These are phyloP conservation scores for Bathynomus jamesi DNA, from an alignment of 1,140 invertebrate genomes.

Conservation along the genomic window DNA sequence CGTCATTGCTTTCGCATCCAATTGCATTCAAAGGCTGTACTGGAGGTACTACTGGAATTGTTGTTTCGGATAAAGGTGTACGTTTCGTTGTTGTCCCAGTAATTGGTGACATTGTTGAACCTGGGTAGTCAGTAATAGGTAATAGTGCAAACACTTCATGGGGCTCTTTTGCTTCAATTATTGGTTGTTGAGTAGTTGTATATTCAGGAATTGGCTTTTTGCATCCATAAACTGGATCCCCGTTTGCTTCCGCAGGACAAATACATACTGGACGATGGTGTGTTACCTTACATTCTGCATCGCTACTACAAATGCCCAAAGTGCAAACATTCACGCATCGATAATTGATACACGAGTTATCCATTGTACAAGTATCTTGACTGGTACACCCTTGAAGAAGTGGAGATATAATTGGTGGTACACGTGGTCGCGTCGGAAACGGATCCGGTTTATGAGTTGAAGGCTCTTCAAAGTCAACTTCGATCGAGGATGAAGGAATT, in stretches of 20 bases:
- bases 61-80: neutral
- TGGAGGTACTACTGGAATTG: conserved; percentile 8
- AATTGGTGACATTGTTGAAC: neutral
- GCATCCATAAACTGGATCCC: conserved; percentile 37
- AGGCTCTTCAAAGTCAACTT: neutral
- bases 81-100: neutral
- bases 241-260: conserved; percentile 41
- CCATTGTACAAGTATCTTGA: conserved; percentile 59
- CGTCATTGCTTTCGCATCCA: conserved; percentile 61
- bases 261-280: conserved; percentile 39
- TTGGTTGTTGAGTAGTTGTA: neutral
- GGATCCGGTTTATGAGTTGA: neutral
- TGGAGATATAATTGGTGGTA: neutral
- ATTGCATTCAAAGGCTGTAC: conserved; percentile 50
- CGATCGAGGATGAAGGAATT: neutral
- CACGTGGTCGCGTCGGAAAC: neutral
- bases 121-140: neutral
- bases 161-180: neutral
- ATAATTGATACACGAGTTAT: conserved; percentile 74
- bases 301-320: conserved; percentile 31
- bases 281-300: conserved; percentile 39
- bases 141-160: neutral
- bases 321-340: conserved; percentile 77
- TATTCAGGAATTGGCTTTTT: conserved; percentile 3
- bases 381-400: conserved; percentile 16